Conservation (phyloP, 1,140 invertebrate species). For the Galendromus occidentalis region DNA sequence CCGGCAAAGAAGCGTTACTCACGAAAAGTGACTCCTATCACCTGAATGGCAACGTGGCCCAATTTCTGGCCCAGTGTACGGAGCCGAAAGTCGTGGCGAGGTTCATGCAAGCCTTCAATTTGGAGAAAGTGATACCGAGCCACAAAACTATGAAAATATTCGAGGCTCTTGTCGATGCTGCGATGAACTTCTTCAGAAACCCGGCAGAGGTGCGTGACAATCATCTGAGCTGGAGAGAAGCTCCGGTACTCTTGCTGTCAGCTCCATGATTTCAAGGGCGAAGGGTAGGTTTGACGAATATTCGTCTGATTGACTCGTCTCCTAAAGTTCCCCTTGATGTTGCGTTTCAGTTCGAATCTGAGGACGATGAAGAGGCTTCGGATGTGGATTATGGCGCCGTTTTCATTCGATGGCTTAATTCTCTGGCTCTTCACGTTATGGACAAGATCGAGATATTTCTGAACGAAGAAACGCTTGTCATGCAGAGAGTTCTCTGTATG, state of each 20-base stretch:
- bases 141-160: constrained; percentile 6
- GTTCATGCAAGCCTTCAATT: not conserved
- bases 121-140: not conserved
- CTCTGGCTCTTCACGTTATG: not conserved
- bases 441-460: not conserved
- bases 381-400: not conserved
- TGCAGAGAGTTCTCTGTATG: not conserved
- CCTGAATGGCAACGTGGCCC: not conserved
- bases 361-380: not conserved
- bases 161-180: not conserved
- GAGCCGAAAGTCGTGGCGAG: not conserved
- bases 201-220: not conserved
- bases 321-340: no score
- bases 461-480: not conserved
- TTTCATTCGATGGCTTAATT: not conserved
- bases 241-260: no score
- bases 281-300: no score
- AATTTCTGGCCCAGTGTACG: not conserved
- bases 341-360: no score
- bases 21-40: constrained; percentile 7
- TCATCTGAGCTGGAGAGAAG: no score
- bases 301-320: no score
- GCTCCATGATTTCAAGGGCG: no score
- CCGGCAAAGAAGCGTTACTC: not conserved
- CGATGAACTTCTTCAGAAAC: not conserved